A percentile compares a stretch with the other conserved stretches of the same genome.
Evolutionary conservation across 2,113 vertebrate species (phyloP).

Genomic region (Chionodraco myersi): DNA sequence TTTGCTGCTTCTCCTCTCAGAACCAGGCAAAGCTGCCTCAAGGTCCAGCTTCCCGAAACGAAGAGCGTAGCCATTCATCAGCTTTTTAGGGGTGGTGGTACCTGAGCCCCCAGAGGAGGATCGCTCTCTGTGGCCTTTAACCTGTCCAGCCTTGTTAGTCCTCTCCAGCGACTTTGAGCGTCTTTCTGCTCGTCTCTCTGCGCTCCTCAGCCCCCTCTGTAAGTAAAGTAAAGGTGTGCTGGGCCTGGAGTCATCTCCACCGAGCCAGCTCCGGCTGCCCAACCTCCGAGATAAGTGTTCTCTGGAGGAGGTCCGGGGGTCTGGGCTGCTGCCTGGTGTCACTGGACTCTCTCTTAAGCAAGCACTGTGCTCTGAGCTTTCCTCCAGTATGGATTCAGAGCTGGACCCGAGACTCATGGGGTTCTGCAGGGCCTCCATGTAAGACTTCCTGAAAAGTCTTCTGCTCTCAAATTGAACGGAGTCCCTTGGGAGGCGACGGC

Average conservation of each 20-base stretch:
- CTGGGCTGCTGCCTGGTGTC: constrained; percentile 67
- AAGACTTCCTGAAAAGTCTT: constrained; percentile 88
- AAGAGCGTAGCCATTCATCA: constrained; percentile 81
- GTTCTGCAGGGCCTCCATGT: constrained; percentile 89
- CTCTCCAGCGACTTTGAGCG: constrained; percentile 87
- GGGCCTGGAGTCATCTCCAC: constrained; percentile 65
- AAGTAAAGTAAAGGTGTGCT: constrained; percentile 71
- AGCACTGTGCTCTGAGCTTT: constrained; percentile 67
- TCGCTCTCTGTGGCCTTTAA: constrained; percentile 78
- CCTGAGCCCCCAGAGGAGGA: constrained; percentile 79
- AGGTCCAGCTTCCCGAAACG: constrained; percentile 81
- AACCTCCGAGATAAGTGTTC: constrained; percentile 70
- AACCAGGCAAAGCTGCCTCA: constrained; percentile 68
- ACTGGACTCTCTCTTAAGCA: constrained; percentile 42
- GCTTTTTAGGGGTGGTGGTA: constrained; percentile 76
- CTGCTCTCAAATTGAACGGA: constrained; percentile 80
- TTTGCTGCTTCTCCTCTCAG: constrained; percentile 77
- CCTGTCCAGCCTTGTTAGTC: constrained; percentile 76
- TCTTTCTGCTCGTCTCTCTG: constrained; percentile 73
- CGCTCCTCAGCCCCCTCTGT: constrained; percentile 64
- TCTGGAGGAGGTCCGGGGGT: constrained; percentile 59
- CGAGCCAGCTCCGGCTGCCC: constrained; percentile 68
- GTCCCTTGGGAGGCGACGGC: constrained; percentile 77
- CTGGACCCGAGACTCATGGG: constrained; percentile 88
- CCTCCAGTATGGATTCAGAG: constrained; percentile 85